These are phyloP conservation scores for Shinisaurus crocodilurus DNA, from an alignment of 2,113 vertebrate genomes.

Conservation along the genomic window DNA sequence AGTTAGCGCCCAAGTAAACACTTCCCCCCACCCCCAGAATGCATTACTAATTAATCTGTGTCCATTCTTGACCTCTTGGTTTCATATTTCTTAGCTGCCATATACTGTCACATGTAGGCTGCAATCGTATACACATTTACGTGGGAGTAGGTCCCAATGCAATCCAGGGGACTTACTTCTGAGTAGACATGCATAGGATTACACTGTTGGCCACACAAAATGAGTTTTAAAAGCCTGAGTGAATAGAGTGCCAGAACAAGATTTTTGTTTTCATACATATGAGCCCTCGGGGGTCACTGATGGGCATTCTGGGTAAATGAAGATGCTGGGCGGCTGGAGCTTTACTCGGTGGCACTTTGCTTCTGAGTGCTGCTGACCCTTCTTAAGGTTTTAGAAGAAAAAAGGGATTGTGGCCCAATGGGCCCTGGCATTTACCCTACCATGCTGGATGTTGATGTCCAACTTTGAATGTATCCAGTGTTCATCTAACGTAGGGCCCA, in stretches of 20 bases:
- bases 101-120: not conserved
- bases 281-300: not conserved
- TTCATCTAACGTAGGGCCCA: no score
- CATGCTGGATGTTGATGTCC: no score
- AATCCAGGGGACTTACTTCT: not conserved
- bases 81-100: not conserved
- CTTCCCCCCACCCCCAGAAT: slow-evolving; percentile 2
- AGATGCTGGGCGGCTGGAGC: no score
- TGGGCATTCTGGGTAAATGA: no score
- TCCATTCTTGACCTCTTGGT: not conserved
- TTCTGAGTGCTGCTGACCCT: no score
- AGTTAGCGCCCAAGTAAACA: not conserved
- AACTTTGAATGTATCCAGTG: no score
- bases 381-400: no score
- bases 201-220: not conserved
- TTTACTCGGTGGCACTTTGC: no score
- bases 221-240: not conserved
- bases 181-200: not conserved
- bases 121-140: not conserved
- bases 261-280: not conserved
- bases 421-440: no score
- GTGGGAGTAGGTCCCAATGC: not conserved
- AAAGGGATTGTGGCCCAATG: no score
- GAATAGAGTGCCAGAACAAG: not conserved
- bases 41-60: not conserved